Conservation (phyloP, 2,113 vertebrate genomes). For the Ciconia maguari region DNA sequence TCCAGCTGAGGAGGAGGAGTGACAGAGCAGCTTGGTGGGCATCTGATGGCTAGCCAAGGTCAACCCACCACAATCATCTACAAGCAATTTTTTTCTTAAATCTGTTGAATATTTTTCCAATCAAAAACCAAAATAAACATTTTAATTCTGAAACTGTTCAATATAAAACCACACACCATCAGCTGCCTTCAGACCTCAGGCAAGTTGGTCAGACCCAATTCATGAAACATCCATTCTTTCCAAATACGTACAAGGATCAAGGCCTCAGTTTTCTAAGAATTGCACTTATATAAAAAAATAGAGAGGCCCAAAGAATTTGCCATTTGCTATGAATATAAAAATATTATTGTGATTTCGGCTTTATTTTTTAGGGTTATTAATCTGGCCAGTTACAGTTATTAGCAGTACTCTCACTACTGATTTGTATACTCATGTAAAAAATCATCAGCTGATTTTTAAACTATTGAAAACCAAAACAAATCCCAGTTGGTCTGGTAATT, state of each 20-base stretch:
- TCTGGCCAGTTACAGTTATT: not conserved
- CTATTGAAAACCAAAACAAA: not conserved
- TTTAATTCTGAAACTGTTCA: not conserved
- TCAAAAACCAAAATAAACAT: not conserved
- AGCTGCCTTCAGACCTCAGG: not conserved
- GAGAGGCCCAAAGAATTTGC: not conserved
- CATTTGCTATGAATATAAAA: not conserved
- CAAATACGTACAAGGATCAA: not conserved
- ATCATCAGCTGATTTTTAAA: not conserved
- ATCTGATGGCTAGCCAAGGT: not conserved
- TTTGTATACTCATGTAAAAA: not conserved
- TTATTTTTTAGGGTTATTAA: not conserved
- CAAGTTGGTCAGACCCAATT: not conserved
- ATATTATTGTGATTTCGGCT: not conserved
- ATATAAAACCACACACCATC: not conserved
- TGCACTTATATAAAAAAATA: not conserved
- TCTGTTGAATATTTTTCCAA: not conserved
- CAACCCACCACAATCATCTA: not conserved
- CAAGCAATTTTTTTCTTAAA: not conserved
- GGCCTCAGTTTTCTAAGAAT: not conserved
- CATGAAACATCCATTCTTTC: not conserved
- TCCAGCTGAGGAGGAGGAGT: too few species aligned
- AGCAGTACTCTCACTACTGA: not conserved
- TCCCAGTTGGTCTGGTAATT: not conserved
- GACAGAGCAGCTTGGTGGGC: not conserved